Conservation (phyloP, 1,140 invertebrate species). For the Drosophila yakuba region DNA sequence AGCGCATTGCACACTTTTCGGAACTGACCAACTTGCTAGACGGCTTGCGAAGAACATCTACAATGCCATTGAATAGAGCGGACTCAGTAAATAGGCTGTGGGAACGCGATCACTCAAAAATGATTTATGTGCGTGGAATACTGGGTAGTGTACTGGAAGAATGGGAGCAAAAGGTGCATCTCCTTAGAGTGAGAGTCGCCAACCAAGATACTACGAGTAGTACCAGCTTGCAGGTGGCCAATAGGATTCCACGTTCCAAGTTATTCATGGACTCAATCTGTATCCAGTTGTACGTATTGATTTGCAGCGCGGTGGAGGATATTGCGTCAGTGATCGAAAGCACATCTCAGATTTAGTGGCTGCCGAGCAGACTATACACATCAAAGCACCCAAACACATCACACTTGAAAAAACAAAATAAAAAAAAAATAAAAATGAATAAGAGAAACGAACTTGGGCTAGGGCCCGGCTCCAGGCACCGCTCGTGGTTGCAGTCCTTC, state of each 20-base stretch:
- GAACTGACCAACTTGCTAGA: constrained; percentile 34
- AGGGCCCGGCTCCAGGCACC: background rate
- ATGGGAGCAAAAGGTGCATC: constrained; percentile 49
- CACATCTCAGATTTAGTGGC: constrained; percentile 31
- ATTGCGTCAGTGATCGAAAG: constrained; percentile 72
- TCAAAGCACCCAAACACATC: background rate
- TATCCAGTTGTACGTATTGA: constrained; percentile 45
- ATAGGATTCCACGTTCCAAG: background rate
- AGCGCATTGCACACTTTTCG: constrained; percentile 34
- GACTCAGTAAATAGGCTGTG: constrained; percentile 4
- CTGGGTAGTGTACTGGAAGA: constrained; percentile 49
- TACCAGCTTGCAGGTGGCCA: background rate
- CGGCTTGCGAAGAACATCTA: constrained; percentile 2
- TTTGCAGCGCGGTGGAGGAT: constrained; percentile 58
- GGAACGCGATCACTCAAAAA: constrained; percentile 22
- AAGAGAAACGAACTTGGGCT: background rate
- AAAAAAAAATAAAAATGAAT: background rate
- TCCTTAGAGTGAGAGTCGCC: background rate
- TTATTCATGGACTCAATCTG: constrained; percentile 46
- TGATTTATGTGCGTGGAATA: constrained; percentile 63
- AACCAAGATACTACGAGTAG: too few relatives aligned
- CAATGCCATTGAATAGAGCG: background rate
- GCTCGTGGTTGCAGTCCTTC: constrained; percentile 14
- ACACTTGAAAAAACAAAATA: background rate
- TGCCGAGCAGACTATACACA: background rate